Evolutionary conservation across 2,113 vertebrate genomes (phyloP).

Genomic region (Progne subis): DNA sequence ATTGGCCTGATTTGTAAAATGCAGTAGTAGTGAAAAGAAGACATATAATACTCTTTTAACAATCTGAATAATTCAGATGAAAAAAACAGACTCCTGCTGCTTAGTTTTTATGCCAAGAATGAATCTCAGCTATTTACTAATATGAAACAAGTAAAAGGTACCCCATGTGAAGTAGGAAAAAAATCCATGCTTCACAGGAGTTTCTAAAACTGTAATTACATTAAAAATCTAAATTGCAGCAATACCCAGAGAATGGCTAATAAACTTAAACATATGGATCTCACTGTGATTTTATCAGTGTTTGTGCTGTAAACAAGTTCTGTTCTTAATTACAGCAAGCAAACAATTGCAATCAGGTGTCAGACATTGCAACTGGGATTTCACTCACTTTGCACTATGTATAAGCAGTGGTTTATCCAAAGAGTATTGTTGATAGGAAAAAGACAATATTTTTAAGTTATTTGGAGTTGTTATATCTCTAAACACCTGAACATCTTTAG

Average conservation of each 20-base stretch:
- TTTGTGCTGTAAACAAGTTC: neutral
- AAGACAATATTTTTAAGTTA: neutral
- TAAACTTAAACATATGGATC: neutral
- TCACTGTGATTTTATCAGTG: neutral
- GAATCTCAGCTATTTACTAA: neutral
- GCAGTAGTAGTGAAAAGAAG: neutral
- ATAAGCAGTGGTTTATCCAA: neutral
- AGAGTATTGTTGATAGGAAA: neutral
- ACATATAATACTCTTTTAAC: neutral
- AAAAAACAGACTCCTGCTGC: neutral
- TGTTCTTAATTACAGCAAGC: neutral
- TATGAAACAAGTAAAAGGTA: neutral
- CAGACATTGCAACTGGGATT: neutral
- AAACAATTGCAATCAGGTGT: neutral
- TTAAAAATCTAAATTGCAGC: neutral
- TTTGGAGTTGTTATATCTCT: neutral
- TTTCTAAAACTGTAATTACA: neutral
- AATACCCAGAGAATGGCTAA: neutral
- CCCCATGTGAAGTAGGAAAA: neutral
- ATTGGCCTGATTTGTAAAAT: neutral
- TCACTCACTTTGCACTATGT: neutral
- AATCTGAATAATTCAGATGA: neutral
- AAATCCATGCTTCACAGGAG: neutral
- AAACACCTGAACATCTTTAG: neutral
- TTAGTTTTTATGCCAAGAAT: neutral